Evolutionary conservation across 1,140 invertebrate genomes (phyloP).

Genomic region (Atta texana): DNA sequence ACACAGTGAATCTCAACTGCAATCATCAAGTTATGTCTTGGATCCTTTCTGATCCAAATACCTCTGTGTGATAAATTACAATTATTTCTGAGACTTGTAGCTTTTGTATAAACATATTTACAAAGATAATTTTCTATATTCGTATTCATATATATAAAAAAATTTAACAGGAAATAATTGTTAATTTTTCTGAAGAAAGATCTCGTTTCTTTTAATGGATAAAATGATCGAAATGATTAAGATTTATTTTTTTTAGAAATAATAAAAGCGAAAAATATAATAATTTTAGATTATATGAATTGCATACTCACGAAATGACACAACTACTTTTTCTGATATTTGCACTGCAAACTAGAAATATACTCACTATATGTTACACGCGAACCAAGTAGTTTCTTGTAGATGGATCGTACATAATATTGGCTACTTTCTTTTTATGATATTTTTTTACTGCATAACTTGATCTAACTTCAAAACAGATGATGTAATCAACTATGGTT

Average conservation of each 20-base stretch:
- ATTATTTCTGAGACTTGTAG: not conserved
- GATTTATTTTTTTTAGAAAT: not conserved
- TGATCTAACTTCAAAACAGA: not conserved
- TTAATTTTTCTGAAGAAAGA: not conserved
- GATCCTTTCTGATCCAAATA: not conserved
- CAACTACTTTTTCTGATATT: not conserved
- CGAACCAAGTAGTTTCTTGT: not conserved
- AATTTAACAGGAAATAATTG: not conserved
- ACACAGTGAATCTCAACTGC: slow-evolving; percentile 65
- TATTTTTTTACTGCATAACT: not conserved
- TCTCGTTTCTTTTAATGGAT: not conserved
- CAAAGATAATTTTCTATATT: not conserved
- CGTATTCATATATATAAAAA: not conserved
- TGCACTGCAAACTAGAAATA: not conserved
- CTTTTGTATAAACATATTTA: not conserved
- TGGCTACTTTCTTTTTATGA: not conserved
- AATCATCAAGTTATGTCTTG: not conserved
- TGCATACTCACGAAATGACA: not conserved
- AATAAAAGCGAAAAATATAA: not conserved
- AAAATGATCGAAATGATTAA: not conserved
- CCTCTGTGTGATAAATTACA: not conserved
- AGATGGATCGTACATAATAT: not conserved
- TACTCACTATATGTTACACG: too few relatives aligned
- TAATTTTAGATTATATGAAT: not conserved
- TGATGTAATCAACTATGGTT: not conserved